Evolutionary conservation across 2,888 invertebrate species (phyloP), one percentile per base, ranked within the genome.

Genomic region (Antheraea assamensis): DNA sequence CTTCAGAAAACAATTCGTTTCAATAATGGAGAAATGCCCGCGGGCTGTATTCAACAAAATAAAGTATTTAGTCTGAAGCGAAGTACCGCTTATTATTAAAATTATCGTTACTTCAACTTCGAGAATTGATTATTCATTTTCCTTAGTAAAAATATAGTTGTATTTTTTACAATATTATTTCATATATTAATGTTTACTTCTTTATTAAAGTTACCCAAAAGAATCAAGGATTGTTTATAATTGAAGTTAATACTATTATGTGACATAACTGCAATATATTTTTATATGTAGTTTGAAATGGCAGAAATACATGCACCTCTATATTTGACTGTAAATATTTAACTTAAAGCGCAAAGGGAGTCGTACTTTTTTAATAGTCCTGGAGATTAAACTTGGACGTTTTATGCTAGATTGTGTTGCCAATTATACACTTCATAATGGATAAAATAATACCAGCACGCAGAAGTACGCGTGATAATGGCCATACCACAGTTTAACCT

Each of bases 1-100:
- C 85, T 91, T 90, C 80, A 85, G 87, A 90, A 90, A 91, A 91
- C 91, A 91, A 90, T 91, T 91, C 88, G 88, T 88, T 91, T 90
- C 87, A 91, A 90, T 90, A 90, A 90, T 89, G 88, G 87, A 85
- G 88, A 87, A 88, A 84, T 88, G 86, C 85, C 88, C 88, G 87
- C 86, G 82, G 86, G 89, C 87, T 82, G 79, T 82, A 83, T 82
- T 82, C 83, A 86, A 85, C 87, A 90, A 91, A 90, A 90, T 90
- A 90, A 91, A 91, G 87, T 90, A 90, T 90, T 90, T 87, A 85
- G 87, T 88, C 82, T 88, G 82, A 80, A 85, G 81, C 84, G 83
- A 79, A 84, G 90, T 86, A 82, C 86, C 87, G 85, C 89, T 90
- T 90, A 88, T 90, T 90, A 88, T 85, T 84, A 88, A 88, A 87